Base-by-base conservation (phyloP, 2,797 vertebrate species). In the Myotis pilosus region DNA sequence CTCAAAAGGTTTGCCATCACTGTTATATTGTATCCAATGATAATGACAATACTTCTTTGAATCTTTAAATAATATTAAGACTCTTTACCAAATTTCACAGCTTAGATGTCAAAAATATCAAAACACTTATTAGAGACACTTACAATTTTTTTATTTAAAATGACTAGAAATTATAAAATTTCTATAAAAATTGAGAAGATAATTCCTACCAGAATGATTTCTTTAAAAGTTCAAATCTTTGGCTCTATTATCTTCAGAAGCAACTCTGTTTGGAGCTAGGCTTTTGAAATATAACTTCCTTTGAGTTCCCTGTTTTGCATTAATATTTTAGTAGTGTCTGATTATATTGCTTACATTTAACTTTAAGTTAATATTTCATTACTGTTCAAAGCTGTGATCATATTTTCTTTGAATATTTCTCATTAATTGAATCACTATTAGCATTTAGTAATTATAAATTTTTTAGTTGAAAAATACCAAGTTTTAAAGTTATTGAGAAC, bases 321-420 rank as follows among this genome's bases (percentile, higher is more conserved):
- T 80, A 79, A 83, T n/a, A 36, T 75, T 95, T 92, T 47, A 86
- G 47, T 75, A 90, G 8, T 53, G 62, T 92, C 41, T 96, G 80
- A 95, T 78, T 94, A 79, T 87, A 60, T 22, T 94, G 44, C 41
- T 84, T 91, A 82, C 62, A 90, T 93, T 94, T 96, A 93, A 92
- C 69, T 75, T 87, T 79, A 93, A 87, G 74, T 94, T 91, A 95
- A 93, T 90, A 95, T 93, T 94, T 92, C 78, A 92, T 96, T 85
- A 91, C 23, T 89, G 28, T 71, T 93, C 79, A 94, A 86, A 92
- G 68, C 19, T 83, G 33, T 94, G 79, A 91, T 68, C 55, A 90
- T 68, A 86, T 88, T 69, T 95, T 95, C 22, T 85, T 57, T 88
- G 92, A 96, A 68, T 83, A 91, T 78, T 96, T 90, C 76, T 94